These are phyloP conservation scores for Etheostoma perlongum DNA, from an alignment of 2,797 vertebrate genomes.

Conservation along the genomic window DNA sequence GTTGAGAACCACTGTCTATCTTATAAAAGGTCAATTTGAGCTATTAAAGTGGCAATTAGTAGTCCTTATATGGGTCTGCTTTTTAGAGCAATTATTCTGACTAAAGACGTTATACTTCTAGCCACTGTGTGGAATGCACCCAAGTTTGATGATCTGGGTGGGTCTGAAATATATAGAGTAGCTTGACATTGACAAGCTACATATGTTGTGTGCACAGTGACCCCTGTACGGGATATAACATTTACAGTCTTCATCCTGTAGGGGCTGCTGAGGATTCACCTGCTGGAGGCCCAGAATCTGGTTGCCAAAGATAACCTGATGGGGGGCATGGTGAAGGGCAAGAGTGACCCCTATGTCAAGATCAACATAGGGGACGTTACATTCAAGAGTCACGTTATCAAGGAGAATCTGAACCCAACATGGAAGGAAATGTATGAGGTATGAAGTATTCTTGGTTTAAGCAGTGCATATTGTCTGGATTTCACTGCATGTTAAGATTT, in stretches of 20 bases:
- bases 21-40: not conserved
- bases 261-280: conserved; percentile 93
- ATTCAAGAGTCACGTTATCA: conserved; percentile 92
- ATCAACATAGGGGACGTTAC: conserved; percentile 86
- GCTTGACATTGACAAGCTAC: not conserved
- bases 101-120: too few species aligned
- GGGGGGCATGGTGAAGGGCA: conserved; percentile 92
- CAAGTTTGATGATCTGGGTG: not conserved
- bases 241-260: conserved; percentile 66
- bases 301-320: conserved; percentile 93
- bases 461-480: not conserved
- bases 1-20: not conserved
- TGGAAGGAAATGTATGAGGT: conserved; percentile 99
- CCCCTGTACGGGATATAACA: conserved; percentile 17
- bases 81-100: not conserved
- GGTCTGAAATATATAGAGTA: not conserved
- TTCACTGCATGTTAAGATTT: not conserved
- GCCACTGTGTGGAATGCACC: not conserved
- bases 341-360: conserved; percentile 96
- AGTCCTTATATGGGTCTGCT: not conserved
- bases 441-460: not conserved
- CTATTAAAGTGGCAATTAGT: not conserved
- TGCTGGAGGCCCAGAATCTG: conserved; percentile 92
- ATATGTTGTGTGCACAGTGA: not conserved
- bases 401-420: conserved; percentile 91